These are phyloP conservation scores for Drosophila paramelanica DNA, from an alignment of 2,888 invertebrate genomes.

Conservation along the genomic window DNA sequence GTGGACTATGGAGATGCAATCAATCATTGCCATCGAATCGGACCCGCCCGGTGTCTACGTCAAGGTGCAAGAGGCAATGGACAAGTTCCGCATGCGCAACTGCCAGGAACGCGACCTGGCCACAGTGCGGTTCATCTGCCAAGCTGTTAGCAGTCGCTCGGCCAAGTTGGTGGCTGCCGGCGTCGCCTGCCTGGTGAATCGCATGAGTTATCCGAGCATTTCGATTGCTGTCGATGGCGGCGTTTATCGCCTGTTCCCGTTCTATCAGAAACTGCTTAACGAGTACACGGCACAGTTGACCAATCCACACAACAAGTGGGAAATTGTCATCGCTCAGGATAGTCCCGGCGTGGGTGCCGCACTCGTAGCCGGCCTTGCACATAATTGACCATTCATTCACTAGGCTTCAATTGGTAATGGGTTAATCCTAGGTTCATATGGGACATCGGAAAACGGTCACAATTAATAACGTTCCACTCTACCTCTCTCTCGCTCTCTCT, in stretches of 20 bases:
- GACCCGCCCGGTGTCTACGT: conserved; percentile 91
- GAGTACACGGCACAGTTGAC: conserved; percentile 15
- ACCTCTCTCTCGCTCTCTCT: too few relatives aligned
- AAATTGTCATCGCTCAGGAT: conserved; percentile 54
- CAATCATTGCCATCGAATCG: conserved; percentile 97
- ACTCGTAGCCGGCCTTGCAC: conserved; percentile 51
- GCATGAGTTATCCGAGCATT: conserved; percentile 33
- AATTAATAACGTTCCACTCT: too few relatives aligned
- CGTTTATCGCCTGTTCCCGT: conserved; percentile 60
- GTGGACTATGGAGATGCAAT: conserved; percentile 95
- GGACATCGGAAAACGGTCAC: too few relatives aligned
- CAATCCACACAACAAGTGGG: conserved; percentile 37
- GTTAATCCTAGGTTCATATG: too few relatives aligned
- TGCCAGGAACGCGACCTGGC: too few relatives aligned
- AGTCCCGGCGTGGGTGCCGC: conserved; percentile 72
- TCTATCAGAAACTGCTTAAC: conserved; percentile 39
- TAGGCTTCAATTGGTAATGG: too few relatives aligned
- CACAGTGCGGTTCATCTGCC: conserved; percentile 89
- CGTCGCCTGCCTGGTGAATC: conserved; percentile 86
- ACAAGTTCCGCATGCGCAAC: conserved; percentile 87
- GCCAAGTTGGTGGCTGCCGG: conserved; percentile 96
- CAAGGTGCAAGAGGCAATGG: conserved; percentile 92
- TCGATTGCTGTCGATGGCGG: conserved; percentile 64
- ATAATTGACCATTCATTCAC: too few relatives aligned
- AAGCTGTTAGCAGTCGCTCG: conserved; percentile 93